Conservation (phyloP, 2,888 invertebrate genomes). For the Parnassius mnemosyne region DNA sequence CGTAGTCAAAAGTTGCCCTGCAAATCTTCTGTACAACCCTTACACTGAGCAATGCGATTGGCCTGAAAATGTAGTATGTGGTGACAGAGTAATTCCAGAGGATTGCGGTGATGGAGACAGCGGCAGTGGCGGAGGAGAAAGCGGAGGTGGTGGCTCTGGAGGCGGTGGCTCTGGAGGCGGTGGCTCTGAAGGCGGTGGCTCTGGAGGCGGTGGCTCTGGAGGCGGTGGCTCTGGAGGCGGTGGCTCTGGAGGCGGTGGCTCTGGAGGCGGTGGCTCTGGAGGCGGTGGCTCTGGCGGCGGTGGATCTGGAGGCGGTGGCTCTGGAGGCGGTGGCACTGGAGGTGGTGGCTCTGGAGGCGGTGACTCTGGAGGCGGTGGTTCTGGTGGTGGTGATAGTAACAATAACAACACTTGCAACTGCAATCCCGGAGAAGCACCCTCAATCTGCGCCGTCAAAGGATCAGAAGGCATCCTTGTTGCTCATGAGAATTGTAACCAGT, state of each 20-base stretch:
- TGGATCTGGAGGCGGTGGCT: neutral
- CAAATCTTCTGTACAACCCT: conserved; percentile 35
- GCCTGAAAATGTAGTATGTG: conserved; percentile 40
- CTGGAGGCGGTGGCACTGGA: neutral
- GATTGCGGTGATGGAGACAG: neutral
- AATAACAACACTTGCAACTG: conserved; percentile 32
- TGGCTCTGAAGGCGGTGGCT: no score
- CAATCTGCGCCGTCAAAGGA: conserved; percentile 22
- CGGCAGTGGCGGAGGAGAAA: conserved; percentile 17
- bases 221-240: neutral
- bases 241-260: no score
- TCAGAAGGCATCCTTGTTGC: conserved; percentile 26
- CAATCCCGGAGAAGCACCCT: conserved; percentile 36
- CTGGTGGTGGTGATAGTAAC: neutral
- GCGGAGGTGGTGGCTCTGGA: conserved; percentile 7
- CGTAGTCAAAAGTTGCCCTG: conserved; percentile 30
- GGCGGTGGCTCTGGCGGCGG: neutral
- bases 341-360: conserved; percentile 1
- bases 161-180: conserved; percentile 15
- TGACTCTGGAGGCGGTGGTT: neutral
- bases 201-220: conserved; percentile 11
- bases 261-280: neutral
- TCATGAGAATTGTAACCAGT: conserved; percentile 40
- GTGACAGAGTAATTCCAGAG: conserved; percentile 9
- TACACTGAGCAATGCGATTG: conserved; percentile 39